A percentile compares a stretch with the other conserved stretches of the same genome.
phyloP scores from a whole-genome alignment of 2,888 invertebrate species.

The Exephanes ischioxanthus region DNA sequence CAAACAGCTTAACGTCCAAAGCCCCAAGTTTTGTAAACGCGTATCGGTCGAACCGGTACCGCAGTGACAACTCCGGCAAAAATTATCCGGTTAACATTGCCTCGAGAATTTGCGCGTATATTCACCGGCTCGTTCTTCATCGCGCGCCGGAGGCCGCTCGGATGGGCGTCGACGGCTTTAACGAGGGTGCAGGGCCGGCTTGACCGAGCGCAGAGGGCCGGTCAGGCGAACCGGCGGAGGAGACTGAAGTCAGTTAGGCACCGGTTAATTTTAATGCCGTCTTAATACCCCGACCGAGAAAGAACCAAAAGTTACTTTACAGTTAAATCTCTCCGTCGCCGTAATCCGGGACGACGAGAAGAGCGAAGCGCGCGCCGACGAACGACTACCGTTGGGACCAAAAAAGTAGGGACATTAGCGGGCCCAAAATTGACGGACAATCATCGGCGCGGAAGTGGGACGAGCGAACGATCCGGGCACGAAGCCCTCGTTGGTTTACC shows the following conservation, averaged over 20 bases:
- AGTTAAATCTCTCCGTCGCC: constrained; percentile 72
- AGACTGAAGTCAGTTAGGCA: constrained; percentile 61
- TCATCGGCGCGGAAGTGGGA: constrained; percentile 31
- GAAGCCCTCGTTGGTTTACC: background rate
- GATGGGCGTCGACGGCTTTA: constrained; percentile 68
- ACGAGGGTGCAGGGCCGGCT: constrained; percentile 57
- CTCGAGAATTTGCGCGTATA: constrained; percentile 44
- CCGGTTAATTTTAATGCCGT: constrained; percentile 70
- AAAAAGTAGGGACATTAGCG: constrained; percentile 54
- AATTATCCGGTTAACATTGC: constrained; percentile 82
- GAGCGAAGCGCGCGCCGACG: constrained; percentile 5
- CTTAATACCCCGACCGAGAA: constrained; percentile 55
- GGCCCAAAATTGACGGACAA: constrained; percentile 47
- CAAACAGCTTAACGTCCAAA: constrained; percentile 75
- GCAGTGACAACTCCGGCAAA: constrained; percentile 72
- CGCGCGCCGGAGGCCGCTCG: constrained; percentile 32
- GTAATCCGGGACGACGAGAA: constrained; percentile 43
- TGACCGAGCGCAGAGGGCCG: constrained; percentile 25
- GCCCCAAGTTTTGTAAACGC: constrained; percentile 81
- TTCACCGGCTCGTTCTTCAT: constrained; percentile 33
- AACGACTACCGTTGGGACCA: constrained; percentile 18
- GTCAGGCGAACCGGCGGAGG: constrained; percentile 30
- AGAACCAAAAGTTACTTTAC: constrained; percentile 71
- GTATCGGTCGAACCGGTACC: constrained; percentile 72
- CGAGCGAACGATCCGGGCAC: background rate